Percentiles rank a stretch among this genome's conserved stretches.
phyloP scores from a whole-genome alignment of 2,113 vertebrate genomes.

The Crotalus helleri region DNA sequence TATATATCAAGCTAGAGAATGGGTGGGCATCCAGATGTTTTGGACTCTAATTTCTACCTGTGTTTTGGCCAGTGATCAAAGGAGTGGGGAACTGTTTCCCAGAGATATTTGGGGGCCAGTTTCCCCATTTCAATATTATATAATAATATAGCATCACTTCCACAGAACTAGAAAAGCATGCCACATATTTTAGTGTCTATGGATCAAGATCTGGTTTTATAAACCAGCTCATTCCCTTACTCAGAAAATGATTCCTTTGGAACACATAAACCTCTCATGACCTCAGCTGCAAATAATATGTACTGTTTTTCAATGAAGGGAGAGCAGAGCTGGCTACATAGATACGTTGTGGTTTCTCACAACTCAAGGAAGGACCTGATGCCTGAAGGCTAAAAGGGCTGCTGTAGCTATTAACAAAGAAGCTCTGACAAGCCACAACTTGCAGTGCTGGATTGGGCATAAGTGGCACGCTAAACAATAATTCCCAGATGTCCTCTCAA shows the following conservation, averaged over 20 bases:
- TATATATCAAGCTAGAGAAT: neutral
- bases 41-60: neutral
- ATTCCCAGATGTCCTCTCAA: constrained; percentile 50
- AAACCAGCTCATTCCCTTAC: neutral
- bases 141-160: neutral
- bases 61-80: neutral
- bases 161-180: neutral
- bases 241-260: neutral
- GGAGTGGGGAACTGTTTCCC: neutral
- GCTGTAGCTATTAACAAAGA: constrained; percentile 19
- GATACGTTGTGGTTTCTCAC: neutral
- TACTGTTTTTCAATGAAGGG: constrained; percentile 16
- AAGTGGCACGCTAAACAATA: constrained; percentile 48
- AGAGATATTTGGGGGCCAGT: neutral
- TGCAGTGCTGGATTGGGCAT: constrained; percentile 55
- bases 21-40: neutral
- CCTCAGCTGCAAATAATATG: constrained; percentile 1
- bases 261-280: neutral
- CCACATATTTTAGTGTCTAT: neutral
- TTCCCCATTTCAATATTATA: neutral
- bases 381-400: constrained; percentile 6
- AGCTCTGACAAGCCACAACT: neutral
- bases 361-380: constrained; percentile 19
- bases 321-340: neutral
- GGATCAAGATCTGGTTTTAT: neutral